phyloP scores from a whole-genome alignment of 2,113 vertebrate genomes.

The Manacus vitellinus region DNA sequence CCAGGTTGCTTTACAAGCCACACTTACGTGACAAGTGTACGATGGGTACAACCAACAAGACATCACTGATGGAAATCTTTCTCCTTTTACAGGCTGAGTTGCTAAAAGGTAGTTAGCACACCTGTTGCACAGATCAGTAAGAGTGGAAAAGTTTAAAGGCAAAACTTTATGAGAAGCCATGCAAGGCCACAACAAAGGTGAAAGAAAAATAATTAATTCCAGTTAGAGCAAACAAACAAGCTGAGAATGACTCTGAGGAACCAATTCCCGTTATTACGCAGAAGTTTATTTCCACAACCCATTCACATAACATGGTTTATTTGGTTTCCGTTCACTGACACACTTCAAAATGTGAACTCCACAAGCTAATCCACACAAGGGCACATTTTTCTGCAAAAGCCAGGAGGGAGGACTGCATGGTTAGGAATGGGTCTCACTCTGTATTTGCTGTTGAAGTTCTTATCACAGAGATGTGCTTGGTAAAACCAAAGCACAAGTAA shows the following conservation, averaged over 20 bases:
- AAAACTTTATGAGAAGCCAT: background rate
- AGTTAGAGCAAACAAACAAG: background rate
- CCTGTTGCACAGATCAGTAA: background rate
- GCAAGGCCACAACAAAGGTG: background rate
- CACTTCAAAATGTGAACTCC: background rate
- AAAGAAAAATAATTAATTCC: background rate
- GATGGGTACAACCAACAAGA: background rate
- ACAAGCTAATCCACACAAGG: conserved; percentile 77
- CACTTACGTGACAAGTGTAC: accelerated
- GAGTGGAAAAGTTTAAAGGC: background rate
- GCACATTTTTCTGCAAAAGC: conserved; percentile 74
- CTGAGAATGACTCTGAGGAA: background rate
- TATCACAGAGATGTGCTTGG: background rate
- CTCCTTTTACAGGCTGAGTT: background rate
- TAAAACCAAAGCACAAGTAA: too few relatives aligned
- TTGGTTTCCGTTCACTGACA: background rate
- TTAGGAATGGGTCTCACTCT: conserved; percentile 70
- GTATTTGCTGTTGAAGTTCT: conserved; percentile 33
- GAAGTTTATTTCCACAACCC: background rate
- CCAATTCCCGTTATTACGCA: background rate
- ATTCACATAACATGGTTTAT: background rate
- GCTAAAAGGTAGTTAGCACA: background rate
- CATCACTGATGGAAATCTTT: background rate
- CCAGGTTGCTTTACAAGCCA: background rate
- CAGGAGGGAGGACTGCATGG: conserved; percentile 76